Percentiles rank a stretch among this genome's conserved stretches.
Conservation (phyloP, 1,140 invertebrate genomes). For the Lordiphosa stackelbergi region DNA sequence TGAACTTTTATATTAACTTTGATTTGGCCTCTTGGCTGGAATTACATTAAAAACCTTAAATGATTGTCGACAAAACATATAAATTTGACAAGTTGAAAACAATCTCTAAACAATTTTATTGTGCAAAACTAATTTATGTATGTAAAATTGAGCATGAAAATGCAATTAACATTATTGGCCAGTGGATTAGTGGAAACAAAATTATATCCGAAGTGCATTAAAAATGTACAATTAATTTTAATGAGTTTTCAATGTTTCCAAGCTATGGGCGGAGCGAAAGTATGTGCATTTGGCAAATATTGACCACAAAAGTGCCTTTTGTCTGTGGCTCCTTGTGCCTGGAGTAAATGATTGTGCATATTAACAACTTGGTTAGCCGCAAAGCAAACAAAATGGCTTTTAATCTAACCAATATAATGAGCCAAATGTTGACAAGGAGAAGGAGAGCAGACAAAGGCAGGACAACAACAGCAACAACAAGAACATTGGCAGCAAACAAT, state of each 20-base stretch:
- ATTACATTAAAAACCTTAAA: neutral
- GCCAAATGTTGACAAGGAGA: constrained; percentile 17
- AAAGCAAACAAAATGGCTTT: constrained; percentile 53
- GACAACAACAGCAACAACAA: constrained; percentile 14
- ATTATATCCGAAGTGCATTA: constrained; percentile 9
- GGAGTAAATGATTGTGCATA: constrained; percentile 49
- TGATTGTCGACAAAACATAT: neutral
- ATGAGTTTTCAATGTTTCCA: constrained; percentile 35
- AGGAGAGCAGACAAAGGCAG: constrained; percentile 5
- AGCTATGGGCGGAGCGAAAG: constrained; percentile 13
- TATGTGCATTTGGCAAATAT: constrained; percentile 34
- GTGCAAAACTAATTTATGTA: constrained; percentile 18
- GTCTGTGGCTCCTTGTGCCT: constrained; percentile 22
- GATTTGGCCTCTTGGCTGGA: constrained; percentile 12
- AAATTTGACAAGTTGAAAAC: neutral
- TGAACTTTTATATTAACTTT: constrained; percentile 27
- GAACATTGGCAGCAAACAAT: constrained; percentile 1
- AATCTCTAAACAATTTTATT: constrained; percentile 8
- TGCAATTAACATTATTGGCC: constrained; percentile 49
- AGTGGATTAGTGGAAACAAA: constrained; percentile 44
- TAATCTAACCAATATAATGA: constrained; percentile 53
- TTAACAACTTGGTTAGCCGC: constrained; percentile 48
- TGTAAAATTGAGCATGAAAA: constrained; percentile 49
- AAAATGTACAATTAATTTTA: constrained; percentile 44
- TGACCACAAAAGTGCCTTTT: constrained; percentile 31